Base-by-base conservation (phyloP, 2,797 vertebrate genomes). In the Dendrocincla tyrannina region DNA sequence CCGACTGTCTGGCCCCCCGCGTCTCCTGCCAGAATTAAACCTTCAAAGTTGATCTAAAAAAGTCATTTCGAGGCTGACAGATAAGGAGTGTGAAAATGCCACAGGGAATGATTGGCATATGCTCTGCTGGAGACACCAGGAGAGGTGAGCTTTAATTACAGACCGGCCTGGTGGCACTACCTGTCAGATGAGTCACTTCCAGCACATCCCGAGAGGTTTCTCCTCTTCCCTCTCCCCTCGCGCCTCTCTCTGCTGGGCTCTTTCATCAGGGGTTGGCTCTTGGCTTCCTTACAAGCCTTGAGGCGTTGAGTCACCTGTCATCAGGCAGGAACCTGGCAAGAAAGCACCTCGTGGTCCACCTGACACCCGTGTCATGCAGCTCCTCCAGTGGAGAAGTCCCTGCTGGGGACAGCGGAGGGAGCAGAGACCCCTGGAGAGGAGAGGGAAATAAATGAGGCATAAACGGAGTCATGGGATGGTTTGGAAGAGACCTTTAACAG, bases 171-270 rank as follows among this genome's bases (percentile, higher is more conserved):
- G 93, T 55, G 91, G 95, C 78, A 81, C 82, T 64, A 78, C 93
- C 93, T 81, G 95, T 82, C 93, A 85, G 93, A 13, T 96, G 80
- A 88, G 32, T 94, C 91, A 70, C 66, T 46, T 63, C 87, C 52
- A 84, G 50, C 74, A 3, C 91, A 60, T 68, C 91, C 93, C 30
- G 17, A 17, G 32, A 94, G 92, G 75, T 83, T 93, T 89, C 93
- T 92, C 89, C 91, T 83, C 72, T 74, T 58, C 91, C n/a, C 89
- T 90, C 89, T 91, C 73, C 76, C 86, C 89, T 89, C 19, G 88
- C 66, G 49, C 93, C 91, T 87, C 95, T 93, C 84, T 84, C 56
- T 1, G 2, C 60, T 37, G 52, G 66, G 66, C 66, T 93, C 91
- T 93, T 91, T 89, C 91, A 88, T 91, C 95, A 84, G 78, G 30